Evolutionary conservation across 2,113 vertebrate genomes (phyloP), one percentile per base, ranked within the genome.

Genomic region (Apistogramma diplotaenia): DNA sequence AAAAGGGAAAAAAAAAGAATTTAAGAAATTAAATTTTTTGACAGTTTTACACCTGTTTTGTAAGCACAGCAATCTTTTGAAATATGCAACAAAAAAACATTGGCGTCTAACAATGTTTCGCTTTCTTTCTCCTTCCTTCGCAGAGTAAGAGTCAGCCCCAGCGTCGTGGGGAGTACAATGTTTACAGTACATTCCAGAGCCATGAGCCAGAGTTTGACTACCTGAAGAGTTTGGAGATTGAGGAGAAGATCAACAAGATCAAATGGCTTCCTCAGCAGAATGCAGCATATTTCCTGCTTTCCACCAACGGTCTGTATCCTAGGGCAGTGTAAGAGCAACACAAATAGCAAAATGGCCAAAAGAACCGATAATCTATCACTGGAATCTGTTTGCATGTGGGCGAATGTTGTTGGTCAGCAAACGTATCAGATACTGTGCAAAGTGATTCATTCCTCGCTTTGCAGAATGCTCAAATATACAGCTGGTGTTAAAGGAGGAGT

Each of bases 141-240:
- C 95, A 99, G 97, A 98, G 97, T 95, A 99, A 98, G 94, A 97
- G 97, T 89, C 97, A 98, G 92, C 96, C 97, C 86, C 97, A 99
- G 74, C 96, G 97, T 70, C 78, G 97, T 89, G 97, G 97, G 85
- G 97, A 99, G 94, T 99, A 99, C 95, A 99, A 99, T 94, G 97
- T 99, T 95, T 99, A 99, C 96, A 99, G 97, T 96, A 99, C 97
- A 94, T 99, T 99, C 96, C 97, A 99, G 96, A 99, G 97, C 94
- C 97, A 99, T 83, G 97, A 99, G 93, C 97, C 97, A 0, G 97
- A 99, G 95, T 99, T 99, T 92, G 97, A 99, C 96, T 99, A 99
- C 96, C 95, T 99, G 96, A 99, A 99, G 95, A 98, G 97, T 85
- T 91, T 99, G 94, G 97, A 99, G 94, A 99, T 99, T 1, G 97